Evolutionary conservation across 2,797 vertebrate genomes (phyloP).

Genomic region (Chiloscyllium punctatum): DNA sequence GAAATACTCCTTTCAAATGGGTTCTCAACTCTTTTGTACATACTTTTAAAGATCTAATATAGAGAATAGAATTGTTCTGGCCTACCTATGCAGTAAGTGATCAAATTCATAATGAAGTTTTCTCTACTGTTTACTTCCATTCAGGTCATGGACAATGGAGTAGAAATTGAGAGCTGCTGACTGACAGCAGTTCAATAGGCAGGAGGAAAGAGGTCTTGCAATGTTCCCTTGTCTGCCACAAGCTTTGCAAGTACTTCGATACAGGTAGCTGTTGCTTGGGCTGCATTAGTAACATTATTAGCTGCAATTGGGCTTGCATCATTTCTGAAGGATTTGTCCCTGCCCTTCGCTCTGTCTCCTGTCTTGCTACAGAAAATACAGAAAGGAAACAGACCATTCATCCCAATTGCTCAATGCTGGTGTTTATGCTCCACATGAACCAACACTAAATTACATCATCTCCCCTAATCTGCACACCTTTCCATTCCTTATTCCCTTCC

Average conservation of each 20-base stretch:
- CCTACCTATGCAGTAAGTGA: background rate
- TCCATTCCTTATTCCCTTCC: background rate
- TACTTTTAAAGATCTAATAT: background rate
- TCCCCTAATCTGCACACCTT: background rate
- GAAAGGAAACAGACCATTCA: background rate
- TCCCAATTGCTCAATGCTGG: background rate
- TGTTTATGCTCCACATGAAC: background rate
- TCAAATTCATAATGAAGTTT: background rate
- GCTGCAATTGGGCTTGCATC: background rate
- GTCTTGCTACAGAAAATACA: background rate
- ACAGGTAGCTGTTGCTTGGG: background rate
- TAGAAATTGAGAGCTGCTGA: background rate
- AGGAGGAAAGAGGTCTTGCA: background rate
- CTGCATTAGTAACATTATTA: background rate
- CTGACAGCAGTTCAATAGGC: background rate
- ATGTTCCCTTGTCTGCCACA: background rate
- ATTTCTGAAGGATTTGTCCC: background rate
- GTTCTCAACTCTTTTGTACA: background rate
- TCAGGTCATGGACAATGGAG: no score
- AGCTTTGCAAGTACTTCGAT: background rate
- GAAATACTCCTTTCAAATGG: background rate
- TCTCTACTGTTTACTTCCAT: background rate
- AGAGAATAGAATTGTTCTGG: background rate
- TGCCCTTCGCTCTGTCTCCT: background rate
- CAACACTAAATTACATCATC: background rate